Evolutionary conservation across 2,888 invertebrate species (phyloP).

Genomic region (Leucophenga maculata): DNA sequence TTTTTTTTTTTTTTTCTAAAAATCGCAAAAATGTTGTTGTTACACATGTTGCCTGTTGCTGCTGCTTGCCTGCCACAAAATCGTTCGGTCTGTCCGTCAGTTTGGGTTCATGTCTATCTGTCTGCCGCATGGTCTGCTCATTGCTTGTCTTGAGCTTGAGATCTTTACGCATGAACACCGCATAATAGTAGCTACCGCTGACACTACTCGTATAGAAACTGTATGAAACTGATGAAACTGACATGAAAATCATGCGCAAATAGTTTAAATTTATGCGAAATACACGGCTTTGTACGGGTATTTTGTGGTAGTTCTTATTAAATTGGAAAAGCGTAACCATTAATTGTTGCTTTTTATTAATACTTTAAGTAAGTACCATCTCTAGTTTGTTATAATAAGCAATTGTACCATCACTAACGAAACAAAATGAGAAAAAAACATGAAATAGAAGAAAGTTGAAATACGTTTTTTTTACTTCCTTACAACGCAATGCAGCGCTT

Average conservation of each 20-base stretch:
- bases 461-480: no score
- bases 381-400: no score
- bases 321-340: no score
- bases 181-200: conserved; percentile 39
- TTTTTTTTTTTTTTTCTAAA: background rate
- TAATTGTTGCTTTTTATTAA: no score
- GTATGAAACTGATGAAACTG: conserved; percentile 9
- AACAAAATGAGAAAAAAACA: no score
- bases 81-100: conserved; percentile 24
- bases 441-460: no score
- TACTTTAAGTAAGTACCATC: no score
- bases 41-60: background rate
- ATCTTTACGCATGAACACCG: conserved; percentile 46
- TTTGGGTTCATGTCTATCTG: conserved; percentile 27
- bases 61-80: background rate
- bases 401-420: no score
- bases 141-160: background rate
- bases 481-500: no score
- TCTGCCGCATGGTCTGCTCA: conserved; percentile 22
- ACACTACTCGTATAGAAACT: conserved; percentile 22
- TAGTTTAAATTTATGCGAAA: no score
- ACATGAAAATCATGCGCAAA: conserved; percentile 9
- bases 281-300: no score
- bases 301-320: no score
- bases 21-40: conserved; percentile 15